Evolutionary conservation across 2,888 invertebrate genomes (phyloP).

Genomic region (Lagria hirta): DNA sequence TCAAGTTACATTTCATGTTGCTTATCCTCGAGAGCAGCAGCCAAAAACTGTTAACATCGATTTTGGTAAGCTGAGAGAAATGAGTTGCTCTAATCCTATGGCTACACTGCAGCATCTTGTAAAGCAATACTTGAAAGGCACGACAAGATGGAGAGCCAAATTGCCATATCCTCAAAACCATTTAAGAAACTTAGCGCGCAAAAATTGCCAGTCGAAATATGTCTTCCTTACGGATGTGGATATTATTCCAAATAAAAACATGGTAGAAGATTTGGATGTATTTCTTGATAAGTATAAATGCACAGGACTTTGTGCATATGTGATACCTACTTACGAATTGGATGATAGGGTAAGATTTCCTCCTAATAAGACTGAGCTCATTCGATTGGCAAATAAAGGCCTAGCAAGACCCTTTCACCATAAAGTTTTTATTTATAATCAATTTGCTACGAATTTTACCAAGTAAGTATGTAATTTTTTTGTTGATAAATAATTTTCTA

Average conservation of each 20-base stretch:
- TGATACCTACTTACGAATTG: slow-evolving; percentile 87
- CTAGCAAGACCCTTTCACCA: slow-evolving; percentile 87
- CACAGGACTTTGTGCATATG: slow-evolving; percentile 74
- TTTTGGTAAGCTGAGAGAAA: slow-evolving; percentile 45
- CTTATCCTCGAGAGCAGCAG: slow-evolving; percentile 64
- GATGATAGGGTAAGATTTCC: slow-evolving; percentile 79
- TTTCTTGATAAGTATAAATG: slow-evolving; percentile 63
- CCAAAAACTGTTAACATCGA: slow-evolving; percentile 45
- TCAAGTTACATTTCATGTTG: slow-evolving; percentile 74
- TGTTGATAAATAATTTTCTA: too few relatives aligned
- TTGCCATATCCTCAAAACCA: slow-evolving; percentile 89
- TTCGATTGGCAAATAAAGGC: slow-evolving; percentile 74
- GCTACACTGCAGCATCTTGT: slow-evolving; percentile 62
- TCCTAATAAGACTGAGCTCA: slow-evolving; percentile 74
- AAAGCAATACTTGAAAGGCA: slow-evolving; percentile 44
- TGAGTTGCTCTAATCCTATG: slow-evolving; percentile 71
- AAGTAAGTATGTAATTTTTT: slow-evolving; percentile 59
- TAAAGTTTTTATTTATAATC: slow-evolving; percentile 89
- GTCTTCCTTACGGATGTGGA: slow-evolving; percentile 88
- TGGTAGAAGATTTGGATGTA: slow-evolving; percentile 69
- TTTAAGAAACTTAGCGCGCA: slow-evolving; percentile 80
- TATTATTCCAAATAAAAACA: slow-evolving; percentile 76
- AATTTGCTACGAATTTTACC: slow-evolving; percentile 87
- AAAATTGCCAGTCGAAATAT: slow-evolving; percentile 78
- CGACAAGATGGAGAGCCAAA: slow-evolving; percentile 64